Base-by-base conservation (phyloP, 1,140 invertebrate genomes). In the Ostrea denselamellosa region DNA sequence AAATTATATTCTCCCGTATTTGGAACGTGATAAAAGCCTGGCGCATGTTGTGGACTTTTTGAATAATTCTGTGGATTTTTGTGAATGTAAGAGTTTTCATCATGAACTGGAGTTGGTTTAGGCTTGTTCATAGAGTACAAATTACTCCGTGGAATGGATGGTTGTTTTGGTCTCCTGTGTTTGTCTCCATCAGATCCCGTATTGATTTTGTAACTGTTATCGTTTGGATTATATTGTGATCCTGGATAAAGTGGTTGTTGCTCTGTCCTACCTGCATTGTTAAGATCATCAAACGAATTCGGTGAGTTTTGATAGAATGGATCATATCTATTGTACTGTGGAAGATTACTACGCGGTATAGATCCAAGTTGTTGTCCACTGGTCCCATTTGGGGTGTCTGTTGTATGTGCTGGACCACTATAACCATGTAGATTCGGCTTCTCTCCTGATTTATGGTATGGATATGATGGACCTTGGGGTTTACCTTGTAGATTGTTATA, bases 261-360 rank as follows among this genome's bases (percentile, higher is more conserved):
- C n/a, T 62, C 56, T 62, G 17, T 19, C 14, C 4, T 62, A 14
- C 19, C n/a, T 19, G 14, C 17, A 19, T 58, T 8, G 19, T 58
- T 58, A 4, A 19, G 56, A 12, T 58, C 56, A 58, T 19, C 17
- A 17, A 19, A n/a, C n/a, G n/a, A 7, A 19, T 0, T 62, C n/a
- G 56, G 56, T 62, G 17, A 5, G 14, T 62, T 62, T 8, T 62
- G 17, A 62, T 19, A 19, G n/a, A 62, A 62, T 62, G 56, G 56
- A 19, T 62, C 56, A 62, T 62, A n/a, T 62, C 7, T 62, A n/a
- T 62, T 62, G n/a, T n/a, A 8, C n/a, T 8, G 56, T 19, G 56
- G 56, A 62, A 62, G 56, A 62, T 62, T 62, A n/a, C 56, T 62
- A n/a, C 56, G 56, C 56, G 17, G 56, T 62, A 62, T 62, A n/a